Evolutionary conservation across 2,888 invertebrate genomes (phyloP), one percentile per base, ranked within the genome.

Genomic region (Augochlorella aurata): DNA sequence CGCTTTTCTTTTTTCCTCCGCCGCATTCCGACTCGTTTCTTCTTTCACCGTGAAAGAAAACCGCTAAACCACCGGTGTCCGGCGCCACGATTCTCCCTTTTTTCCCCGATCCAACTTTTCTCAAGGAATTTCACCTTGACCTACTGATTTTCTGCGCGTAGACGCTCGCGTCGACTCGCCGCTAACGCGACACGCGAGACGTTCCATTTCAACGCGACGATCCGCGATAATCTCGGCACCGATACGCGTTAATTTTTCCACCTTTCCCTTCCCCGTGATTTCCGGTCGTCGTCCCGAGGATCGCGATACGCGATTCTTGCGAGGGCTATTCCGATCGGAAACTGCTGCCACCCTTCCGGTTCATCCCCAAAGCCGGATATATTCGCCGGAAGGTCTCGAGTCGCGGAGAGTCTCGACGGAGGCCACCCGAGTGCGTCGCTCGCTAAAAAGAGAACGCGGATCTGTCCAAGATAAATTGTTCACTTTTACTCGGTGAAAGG

Each of bases 281-380:
- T 38, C 38, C 38, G 38, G 38, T 38, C 38, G 5, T 3, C 5
- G 38, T 5, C 38, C 38, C 38, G 38, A 7, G 38, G 38, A 4
- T 5, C 38, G 38, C 38, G 4, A 7, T 38, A 38, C 38, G 38
- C 5, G 7, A 38, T 38, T 38, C 38, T 38, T 38, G 38, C 38
- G 38, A 5, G 5, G 38, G 38, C 38, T 5, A 14, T 49, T 49
- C 10, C 14, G 10, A 49, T 10, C 47, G 47, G 12, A 14, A 10
- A 49, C 12, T 49, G 47, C 47, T 14, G 66, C 79, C 63, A 80
- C 76, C 79, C 76, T 79, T 72, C 69, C 65, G 73, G 72, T 74
- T 61, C 72, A 16, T 49, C 66, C 72, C 52, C n/a, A n/a, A 29
- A 16, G 66, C 73, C 65, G 70, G 58, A 74, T 74, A 61, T 38